Conservation (phyloP, 2,888 invertebrate species). For the Nezara viridula region DNA sequence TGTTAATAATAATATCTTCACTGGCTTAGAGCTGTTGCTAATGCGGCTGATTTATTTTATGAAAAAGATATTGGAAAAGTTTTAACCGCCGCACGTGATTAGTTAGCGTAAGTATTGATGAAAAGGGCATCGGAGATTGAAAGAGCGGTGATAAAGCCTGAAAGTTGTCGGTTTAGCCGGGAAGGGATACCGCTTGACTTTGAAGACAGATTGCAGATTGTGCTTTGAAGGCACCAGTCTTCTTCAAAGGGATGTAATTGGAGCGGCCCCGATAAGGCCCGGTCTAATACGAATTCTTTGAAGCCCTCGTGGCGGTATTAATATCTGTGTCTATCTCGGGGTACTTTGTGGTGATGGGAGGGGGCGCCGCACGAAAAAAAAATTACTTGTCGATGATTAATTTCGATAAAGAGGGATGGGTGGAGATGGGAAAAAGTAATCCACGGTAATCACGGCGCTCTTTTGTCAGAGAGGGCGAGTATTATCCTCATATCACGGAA, state of each 20-base stretch:
- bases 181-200: constrained; percentile 47
- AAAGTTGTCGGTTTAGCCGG: constrained; percentile 48
- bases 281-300: constrained; percentile 42
- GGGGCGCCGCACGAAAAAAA: neutral
- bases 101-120: neutral
- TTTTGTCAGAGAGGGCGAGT: neutral
- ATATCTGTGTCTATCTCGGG: constrained; percentile 44
- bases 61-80: constrained; percentile 10
- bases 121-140: constrained; percentile 1
- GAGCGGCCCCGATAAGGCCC: constrained; percentile 9
- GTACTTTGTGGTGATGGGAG: neutral
- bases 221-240: neutral
- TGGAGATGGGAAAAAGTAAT: constrained; percentile 47
- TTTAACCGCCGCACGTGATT: constrained; percentile 7
- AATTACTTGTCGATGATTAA: constrained; percentile 57
- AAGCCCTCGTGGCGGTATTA: constrained; percentile 14
- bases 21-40: no score
- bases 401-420: constrained; percentile 44
- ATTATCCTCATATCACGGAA: constrained; percentile 48
- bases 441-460: constrained; percentile 43
- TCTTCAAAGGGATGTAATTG: constrained; percentile 35
- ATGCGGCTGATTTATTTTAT: no score
- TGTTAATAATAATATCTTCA: no score
- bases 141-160: neutral
- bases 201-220: neutral